Evolutionary conservation across 2,797 vertebrate genomes (phyloP), one percentile per base, ranked within the genome.

Genomic region (Hirundo rustica): DNA sequence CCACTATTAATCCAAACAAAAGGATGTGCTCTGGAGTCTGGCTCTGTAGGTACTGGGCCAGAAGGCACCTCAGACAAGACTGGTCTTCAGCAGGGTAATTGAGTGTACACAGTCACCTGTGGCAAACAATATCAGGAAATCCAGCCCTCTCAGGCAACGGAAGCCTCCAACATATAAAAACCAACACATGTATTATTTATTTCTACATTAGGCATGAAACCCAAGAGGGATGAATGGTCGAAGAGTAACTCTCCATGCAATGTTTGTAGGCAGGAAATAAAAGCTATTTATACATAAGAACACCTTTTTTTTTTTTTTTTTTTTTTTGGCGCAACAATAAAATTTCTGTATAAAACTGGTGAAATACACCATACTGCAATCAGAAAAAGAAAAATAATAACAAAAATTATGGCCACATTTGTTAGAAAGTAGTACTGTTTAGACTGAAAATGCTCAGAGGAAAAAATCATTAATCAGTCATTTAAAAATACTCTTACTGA

Each of bases 121-220:
- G 57, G 60, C 42, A 77, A 89, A 93, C 79, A 91, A 95, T 88
- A 5, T 30, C 76, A 95, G 91, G 91, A 94, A 96, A 93, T 72
- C 13, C 85, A 92, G 27, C 36, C 45, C 48, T 47, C 16, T 47
- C 16, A 15, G 85, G 50, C 53, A 65, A 64, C 2, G 1, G 75
- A 77, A 92, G 86, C 30, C 27, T 85, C 50, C 66, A 62, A 13
- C 11, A 19, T 58, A 70, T 15, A 42, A 95, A 88, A 72, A 38
- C 22, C 42, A 85, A 22, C 50, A 80, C 30, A 7, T 26, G 16
- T 22, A 55, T 80, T 80, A 80, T 85, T 92, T 92, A 80, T 85
- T 93, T 67, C 66, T 16, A 6, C 65, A 83, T 68, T 74, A 91
- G 81, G 61, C 54, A 29, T 16, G 68, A 83, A 65, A 88, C n/a